Evolutionary conservation across 2,113 vertebrate genomes (phyloP), one percentile per base, ranked within the genome.

Genomic region (Cyprinodon brontotheroides): DNA sequence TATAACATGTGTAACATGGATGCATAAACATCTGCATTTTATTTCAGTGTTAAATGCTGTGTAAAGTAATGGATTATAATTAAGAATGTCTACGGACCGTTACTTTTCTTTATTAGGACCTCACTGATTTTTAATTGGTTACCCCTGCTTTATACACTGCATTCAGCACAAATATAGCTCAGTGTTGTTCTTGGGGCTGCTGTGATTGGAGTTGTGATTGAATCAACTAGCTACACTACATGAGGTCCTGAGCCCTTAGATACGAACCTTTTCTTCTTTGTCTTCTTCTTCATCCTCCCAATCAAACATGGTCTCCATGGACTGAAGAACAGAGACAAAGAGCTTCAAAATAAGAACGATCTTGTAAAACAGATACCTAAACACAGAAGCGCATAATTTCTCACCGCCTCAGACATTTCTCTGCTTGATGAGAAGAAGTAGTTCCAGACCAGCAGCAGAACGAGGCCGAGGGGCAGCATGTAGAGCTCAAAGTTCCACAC

Each of bases 401-500:
- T 96, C 93, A 98, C 97, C 68, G 86, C 92, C 79, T 96, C 95
- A 0, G 92, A 85, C 40, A 88, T 92, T 50, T 96, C 96, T 77
- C 94, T 95, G 72, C 95, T 94, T 15, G 93, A 93, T 85, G 91
- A 67, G 69, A 96, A 94, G 89, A 97, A 93, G 89, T 95, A 97
- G 93, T 97, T 96, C 96, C 97, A 98, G 53, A 90, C 90, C 86
- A 99, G 86, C 20, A 97, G 92, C 77, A 96, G 83, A 89, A 98
- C 86, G 83, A 97, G 85, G 59, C 86, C 89, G 88, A 98, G 87
- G 0, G 97, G 97, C 81, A 97, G 87, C 97, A 99, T 97, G 93
- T 96, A 98, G 88, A 98, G 89, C 91, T 99, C 96, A 75, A 99
- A 97, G 94, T 98, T 98, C 97, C 97, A 99, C 63, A 98, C 96